Evolutionary conservation across 1,140 invertebrate genomes (phyloP).

Genomic region (Drosophila leontia): DNA sequence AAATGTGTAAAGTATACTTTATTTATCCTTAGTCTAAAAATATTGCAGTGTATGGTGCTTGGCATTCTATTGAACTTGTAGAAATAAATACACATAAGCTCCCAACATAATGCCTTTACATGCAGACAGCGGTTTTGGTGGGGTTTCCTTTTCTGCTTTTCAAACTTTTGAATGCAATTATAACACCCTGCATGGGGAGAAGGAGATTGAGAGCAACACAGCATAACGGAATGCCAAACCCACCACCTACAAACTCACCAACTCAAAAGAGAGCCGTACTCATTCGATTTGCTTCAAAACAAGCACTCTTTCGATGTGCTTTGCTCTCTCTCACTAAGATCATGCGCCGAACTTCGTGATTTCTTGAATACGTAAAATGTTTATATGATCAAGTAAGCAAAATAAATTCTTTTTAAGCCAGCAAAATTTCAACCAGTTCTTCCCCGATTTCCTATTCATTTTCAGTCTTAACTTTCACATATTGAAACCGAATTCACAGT

Average conservation of each 20-base stretch:
- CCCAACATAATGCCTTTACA: constrained; percentile 5
- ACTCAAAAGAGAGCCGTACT: not conserved
- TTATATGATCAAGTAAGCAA: not conserved
- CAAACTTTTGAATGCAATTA: constrained; percentile 6
- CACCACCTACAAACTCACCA: constrained; percentile 12
- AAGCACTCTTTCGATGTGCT: not conserved
- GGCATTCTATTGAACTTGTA: not conserved
- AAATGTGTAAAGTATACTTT: no score
- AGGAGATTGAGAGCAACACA: not conserved
- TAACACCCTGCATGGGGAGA: not conserved
- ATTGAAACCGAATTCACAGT: no score
- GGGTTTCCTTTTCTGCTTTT: constrained; percentile 10
- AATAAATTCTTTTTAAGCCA: not conserved
- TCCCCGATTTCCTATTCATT: no score
- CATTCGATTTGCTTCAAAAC: not conserved
- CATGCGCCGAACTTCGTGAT: not conserved
- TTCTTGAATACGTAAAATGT: not conserved
- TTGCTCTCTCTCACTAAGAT: not conserved
- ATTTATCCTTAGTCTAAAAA: not conserved
- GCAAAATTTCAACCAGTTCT: no score
- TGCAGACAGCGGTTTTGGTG: not conserved
- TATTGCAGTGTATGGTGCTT: not conserved
- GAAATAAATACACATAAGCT: constrained; percentile 8
- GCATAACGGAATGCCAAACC: constrained; percentile 31
- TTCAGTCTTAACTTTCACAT: no score